These are phyloP conservation scores for Odontamblyopus rebecca DNA, from an alignment of 2,797 vertebrate species.

Conservation along the genomic window DNA sequence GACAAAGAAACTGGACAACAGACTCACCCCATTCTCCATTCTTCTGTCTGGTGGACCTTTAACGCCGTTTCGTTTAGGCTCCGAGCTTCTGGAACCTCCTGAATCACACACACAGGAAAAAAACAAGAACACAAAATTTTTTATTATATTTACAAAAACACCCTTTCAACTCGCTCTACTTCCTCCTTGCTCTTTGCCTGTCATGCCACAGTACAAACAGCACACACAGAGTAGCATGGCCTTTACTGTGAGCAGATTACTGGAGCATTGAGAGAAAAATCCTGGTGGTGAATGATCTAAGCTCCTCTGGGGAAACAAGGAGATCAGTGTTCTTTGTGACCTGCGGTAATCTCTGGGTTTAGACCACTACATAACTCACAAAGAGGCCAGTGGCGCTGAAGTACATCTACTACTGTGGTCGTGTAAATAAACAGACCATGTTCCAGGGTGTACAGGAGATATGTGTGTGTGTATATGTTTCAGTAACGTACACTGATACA, in stretches of 20 bases:
- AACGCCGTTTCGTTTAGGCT: slow-evolving; percentile 88
- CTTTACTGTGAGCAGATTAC: slow-evolving; percentile 25
- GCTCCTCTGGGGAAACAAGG: slow-evolving; percentile 47
- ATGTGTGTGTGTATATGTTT: too few species aligned
- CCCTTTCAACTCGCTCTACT: slow-evolving; percentile 23
- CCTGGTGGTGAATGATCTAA: slow-evolving; percentile 36
- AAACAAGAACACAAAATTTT: slow-evolving; percentile 7
- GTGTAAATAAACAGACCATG: slow-evolving; percentile 31
- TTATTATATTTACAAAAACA: slow-evolving; percentile 36
- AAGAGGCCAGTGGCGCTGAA: slow-evolving; percentile 27
- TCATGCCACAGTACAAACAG: slow-evolving; percentile 31
- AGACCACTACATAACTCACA: slow-evolving; percentile 49
- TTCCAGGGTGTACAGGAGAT: slow-evolving; percentile 26
- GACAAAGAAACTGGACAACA: background rate
- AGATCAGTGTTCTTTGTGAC: slow-evolving; percentile 57
- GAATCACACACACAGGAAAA: slow-evolving; percentile 35
- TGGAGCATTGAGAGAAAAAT: slow-evolving; percentile 14
- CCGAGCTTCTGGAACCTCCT: slow-evolving; percentile 82
- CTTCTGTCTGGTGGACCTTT: slow-evolving; percentile 84
- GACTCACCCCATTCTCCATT: slow-evolving; percentile 92
- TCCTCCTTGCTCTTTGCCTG: slow-evolving; percentile 17
- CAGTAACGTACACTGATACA: too few species aligned
- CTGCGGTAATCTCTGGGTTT: slow-evolving; percentile 63
- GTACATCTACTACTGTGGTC: slow-evolving; percentile 21
- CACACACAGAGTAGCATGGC: slow-evolving; percentile 8